Evolutionary conservation across 2,797 vertebrate species (phyloP), one percentile per base, ranked within the genome.

Genomic region (Clamator glandarius): DNA sequence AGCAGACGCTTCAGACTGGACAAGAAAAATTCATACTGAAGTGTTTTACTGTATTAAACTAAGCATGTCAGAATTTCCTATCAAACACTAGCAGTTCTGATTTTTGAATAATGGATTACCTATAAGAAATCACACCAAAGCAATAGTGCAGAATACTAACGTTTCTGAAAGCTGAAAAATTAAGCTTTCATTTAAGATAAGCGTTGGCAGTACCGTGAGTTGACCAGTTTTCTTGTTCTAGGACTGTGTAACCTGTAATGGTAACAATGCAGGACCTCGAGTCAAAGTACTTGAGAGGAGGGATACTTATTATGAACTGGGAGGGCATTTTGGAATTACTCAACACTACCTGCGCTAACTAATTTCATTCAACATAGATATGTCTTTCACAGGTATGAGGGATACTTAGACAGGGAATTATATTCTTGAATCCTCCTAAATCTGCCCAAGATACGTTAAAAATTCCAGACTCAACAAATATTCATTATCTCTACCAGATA

Each of bases 21-120:
- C 28, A 81, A 84, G 66, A 82, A 15, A 1, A 46, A 80, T 83
- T 87, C 59, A 81, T 46, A 94, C 44, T 90, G 50, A 91, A 87
- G 48, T 29, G 12, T 58, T 77, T 29, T 73, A 75, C 39, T 44
- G 58, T 73, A 93, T 62, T 17, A 84, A 39, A 86, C 31, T 80
- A 63, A 92, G 36, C 28, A 69, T 59, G 58, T 14, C 91, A 92
- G 66, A 91, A 81, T 55, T 88, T 44, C 68, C 68, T 81, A 52
- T 15, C 51, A n/a, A 31, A 58, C 33, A 28, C 8, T 11, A 68
- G 20, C 23, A 84, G 75, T 59, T 90, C 81, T n/a, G 24, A 42
- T 68, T 95, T 75, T 80, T 84, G 81, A 96, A 50, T 85, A 85
- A 92, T 51, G 59, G 35, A 83, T 69, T 91, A 82, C 18, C 36